Base-by-base conservation (phyloP, 1,140 invertebrate species). In the Scaptomyza hsui region DNA sequence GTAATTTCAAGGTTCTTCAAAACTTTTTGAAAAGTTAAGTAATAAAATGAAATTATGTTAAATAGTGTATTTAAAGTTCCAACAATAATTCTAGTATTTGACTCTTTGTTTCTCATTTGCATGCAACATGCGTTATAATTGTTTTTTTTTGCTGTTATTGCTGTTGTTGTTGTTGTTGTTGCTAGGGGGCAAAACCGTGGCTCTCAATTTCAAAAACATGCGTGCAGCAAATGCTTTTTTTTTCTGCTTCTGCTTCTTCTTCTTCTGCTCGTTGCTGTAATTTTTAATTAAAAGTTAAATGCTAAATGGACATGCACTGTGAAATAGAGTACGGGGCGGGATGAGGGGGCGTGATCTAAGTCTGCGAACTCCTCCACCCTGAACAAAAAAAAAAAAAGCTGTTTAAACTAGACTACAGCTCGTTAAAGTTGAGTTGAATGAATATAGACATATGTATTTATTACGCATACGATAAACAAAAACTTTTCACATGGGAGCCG, bases 391-490 rank as follows among this genome's bases (percentile, higher is more conserved):
- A 21, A 9, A 29, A 19, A 2, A 15, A 16, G 10, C 15, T 2
- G 10, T 41, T 59, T 39, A 3, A 44, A 49, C 45, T 67, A 60
- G 55, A 67, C 56, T 16, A 67, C 48, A 69, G 32, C 32, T 37
- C 12, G 3, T 37, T n/a, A 37, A 29, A 37, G n/a, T n/a, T 37
- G 12, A 29, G 26, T 29, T 37, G 15, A 47, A 45, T 63, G 52
- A 47, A 60, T 18, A 55, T 41, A 61, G 52, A 72, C 67, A 82
- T 59, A 75, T 64, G 59, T 61, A 88, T 85, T 82, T 85, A 78
- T 85, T 88, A 85, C 80, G 81, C 82, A 88, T 78, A 70, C 77
- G 86, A 88, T 85, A 85, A 85, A 81, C 82, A 81, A 55, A 80
- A 75, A 71, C 21, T 69, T 74, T 78, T 89, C 73, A 80, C 71